A percentile compares a stretch with the other conserved stretches of the same genome.
phyloP scores from a whole-genome alignment of 2,797 vertebrate species.

The Trachurus trachurus region DNA sequence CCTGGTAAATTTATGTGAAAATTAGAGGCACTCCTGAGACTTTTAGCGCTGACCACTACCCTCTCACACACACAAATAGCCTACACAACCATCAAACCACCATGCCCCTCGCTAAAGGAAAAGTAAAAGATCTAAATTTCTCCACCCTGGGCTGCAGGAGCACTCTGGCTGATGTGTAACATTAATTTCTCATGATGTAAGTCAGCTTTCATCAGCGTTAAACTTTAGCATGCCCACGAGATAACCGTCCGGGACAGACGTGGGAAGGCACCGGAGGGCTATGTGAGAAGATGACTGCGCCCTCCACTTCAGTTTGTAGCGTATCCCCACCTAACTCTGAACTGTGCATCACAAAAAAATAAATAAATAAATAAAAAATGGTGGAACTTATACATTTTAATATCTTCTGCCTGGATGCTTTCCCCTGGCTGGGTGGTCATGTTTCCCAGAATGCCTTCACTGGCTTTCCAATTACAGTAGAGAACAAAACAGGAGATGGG shows the following conservation, averaged over 20 bases:
- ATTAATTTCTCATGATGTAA: constrained; percentile 86
- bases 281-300: constrained; percentile 63
- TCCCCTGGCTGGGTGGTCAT: constrained; percentile 42
- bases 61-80: constrained; percentile 12
- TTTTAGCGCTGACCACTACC: neutral
- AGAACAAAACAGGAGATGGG: constrained; percentile 62
- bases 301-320: constrained; percentile 26
- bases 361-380: constrained; percentile 5
- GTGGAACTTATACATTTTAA: constrained; percentile 74
- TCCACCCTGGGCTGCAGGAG: constrained; percentile 52
- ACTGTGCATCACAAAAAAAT: constrained; percentile 15
- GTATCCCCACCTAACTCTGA: constrained; percentile 16
- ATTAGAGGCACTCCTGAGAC: neutral
- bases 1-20: neutral
- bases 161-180: constrained; percentile 76
- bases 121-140: constrained; percentile 62
- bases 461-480: constrained; percentile 73
- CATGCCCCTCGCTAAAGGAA: constrained; percentile 32
- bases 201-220: constrained; percentile 82
- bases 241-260: constrained; percentile 55
- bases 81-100: constrained; percentile 29
- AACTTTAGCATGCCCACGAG: constrained; percentile 72
- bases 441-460: constrained; percentile 69
- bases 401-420: constrained; percentile 65
- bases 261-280: constrained; percentile 70